phyloP scores from a whole-genome alignment of 1,140 invertebrate species.

The Cotesia typhae region DNA sequence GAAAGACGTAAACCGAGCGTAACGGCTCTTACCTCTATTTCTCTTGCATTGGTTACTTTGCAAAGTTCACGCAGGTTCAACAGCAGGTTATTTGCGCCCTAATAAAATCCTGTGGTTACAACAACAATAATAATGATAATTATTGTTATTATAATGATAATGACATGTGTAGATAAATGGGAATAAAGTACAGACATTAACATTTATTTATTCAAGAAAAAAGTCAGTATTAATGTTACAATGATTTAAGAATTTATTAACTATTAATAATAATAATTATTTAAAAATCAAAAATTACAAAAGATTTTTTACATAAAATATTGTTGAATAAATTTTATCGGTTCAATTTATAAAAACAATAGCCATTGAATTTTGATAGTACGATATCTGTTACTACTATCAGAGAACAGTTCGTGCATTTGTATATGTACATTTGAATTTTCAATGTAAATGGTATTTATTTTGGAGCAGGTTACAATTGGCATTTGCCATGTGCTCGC shows the following conservation, averaged over 20 bases:
- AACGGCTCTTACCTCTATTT: conserved; percentile 34
- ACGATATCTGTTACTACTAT: background rate
- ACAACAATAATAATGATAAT: background rate
- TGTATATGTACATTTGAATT: conserved; percentile 10
- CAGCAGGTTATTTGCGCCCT: conserved; percentile 29
- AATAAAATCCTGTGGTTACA: background rate
- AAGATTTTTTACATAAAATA: no score
- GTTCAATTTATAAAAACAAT: conserved; percentile 7
- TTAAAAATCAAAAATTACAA: background rate
- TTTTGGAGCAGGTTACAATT: conserved; percentile 9
- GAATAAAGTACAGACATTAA: background rate
- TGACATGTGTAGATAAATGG: background rate
- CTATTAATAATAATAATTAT: background rate
- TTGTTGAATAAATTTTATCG: no score
- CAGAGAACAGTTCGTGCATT: background rate
- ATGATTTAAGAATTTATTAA: no score
- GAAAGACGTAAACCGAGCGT: conserved; percentile 37
- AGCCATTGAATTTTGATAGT: conserved; percentile 13
- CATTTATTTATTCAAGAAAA: no score
- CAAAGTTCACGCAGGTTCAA: conserved; percentile 45
- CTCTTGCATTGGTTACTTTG: conserved; percentile 16
- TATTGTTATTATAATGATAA: no score
- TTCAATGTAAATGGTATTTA: conserved; percentile 16
- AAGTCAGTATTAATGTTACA: no score
- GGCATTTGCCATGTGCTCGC: conserved; percentile 15